A percentile compares a stretch with the other conserved stretches of the same genome.
Evolutionary conservation across 2,797 vertebrate genomes (phyloP).

Genomic region (Aldrovandia affinis): DNA sequence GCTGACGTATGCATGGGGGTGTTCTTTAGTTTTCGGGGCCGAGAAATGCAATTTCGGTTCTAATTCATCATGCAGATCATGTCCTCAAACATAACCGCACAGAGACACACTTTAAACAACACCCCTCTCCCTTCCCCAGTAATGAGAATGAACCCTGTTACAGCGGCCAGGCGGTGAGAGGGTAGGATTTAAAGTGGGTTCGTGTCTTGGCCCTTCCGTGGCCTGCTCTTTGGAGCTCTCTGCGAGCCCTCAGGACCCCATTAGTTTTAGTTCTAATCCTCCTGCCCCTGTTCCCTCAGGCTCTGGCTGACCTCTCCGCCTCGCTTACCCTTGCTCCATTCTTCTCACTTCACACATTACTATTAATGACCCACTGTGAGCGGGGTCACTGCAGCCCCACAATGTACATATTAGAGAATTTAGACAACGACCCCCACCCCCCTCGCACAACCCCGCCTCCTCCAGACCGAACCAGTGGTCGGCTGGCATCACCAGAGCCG

Average conservation of each 20-base stretch:
- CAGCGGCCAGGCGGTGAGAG: background rate
- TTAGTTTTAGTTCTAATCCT: slow-evolving; percentile 74
- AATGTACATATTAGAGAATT: slow-evolving; percentile 29
- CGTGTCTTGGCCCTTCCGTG: slow-evolving; percentile 23
- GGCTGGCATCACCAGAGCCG: background rate
- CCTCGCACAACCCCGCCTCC: background rate
- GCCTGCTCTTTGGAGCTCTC: slow-evolving; percentile 13
- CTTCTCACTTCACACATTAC: slow-evolving; percentile 48
- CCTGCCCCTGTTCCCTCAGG: slow-evolving; percentile 71
- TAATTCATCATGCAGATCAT: slow-evolving; percentile 65
- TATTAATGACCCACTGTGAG: slow-evolving; percentile 46
- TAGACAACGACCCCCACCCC: background rate
- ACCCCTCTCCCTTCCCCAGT: background rate
- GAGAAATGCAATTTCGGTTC: slow-evolving; percentile 65
- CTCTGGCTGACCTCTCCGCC: slow-evolving; percentile 73
- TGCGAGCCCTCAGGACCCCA: slow-evolving; percentile 58
- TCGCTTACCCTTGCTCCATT: slow-evolving; percentile 53
- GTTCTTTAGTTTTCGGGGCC: slow-evolving; percentile 53
- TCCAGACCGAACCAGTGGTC: background rate
- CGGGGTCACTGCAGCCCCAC: slow-evolving; percentile 41
- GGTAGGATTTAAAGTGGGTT: slow-evolving; percentile 34
- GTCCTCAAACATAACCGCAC: slow-evolving; percentile 34
- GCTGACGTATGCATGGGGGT: slow-evolving; percentile 31
- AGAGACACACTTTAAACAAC: slow-evolving; percentile 37
- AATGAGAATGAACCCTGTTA: background rate